Conservation (phyloP, 2,888 invertebrate species). For the Coelopa pilipes region DNA sequence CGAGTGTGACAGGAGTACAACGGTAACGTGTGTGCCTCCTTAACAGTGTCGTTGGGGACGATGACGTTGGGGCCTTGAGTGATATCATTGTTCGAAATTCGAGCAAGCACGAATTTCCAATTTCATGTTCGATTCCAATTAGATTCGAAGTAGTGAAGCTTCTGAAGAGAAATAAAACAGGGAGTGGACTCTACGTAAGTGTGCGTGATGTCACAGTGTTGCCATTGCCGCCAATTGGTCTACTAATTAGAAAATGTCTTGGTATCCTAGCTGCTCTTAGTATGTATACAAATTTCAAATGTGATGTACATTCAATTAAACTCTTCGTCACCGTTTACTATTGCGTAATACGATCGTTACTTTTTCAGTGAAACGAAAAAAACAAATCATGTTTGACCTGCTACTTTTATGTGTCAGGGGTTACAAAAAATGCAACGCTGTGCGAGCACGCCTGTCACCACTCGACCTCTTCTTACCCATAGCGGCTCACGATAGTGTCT, state of each 20-base stretch:
- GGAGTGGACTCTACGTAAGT: slow-evolving; percentile 59
- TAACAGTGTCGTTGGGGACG: slow-evolving; percentile 19
- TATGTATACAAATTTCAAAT: no score
- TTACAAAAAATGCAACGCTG: slow-evolving; percentile 17
- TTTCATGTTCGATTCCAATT: slow-evolving; percentile 37
- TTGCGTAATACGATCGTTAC: no score
- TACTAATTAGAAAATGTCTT: no score
- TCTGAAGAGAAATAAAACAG: slow-evolving; percentile 54
- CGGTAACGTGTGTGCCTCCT: slow-evolving; percentile 31
- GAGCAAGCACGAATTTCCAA: slow-evolving; percentile 32
- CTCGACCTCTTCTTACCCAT: slow-evolving; percentile 59
- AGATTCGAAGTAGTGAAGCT: slow-evolving; percentile 42
- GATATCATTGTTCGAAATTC: slow-evolving; percentile 50
- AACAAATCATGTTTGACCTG: not conserved
- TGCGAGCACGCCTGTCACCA: slow-evolving; percentile 33
- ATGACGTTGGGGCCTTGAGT: slow-evolving; percentile 38
- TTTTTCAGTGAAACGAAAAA: no score
- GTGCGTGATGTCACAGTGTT: slow-evolving; percentile 14
- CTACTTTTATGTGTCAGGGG: not conserved
- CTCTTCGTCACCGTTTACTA: no score
- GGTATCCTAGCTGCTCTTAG: no score
- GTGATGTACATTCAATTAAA: no score
- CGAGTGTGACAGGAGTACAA: slow-evolving; percentile 16
- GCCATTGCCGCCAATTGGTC: not conserved
- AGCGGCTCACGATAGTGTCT: slow-evolving; percentile 38